phyloP scores from a whole-genome alignment of 1,140 invertebrate genomes.

The Gerris buenoi region DNA sequence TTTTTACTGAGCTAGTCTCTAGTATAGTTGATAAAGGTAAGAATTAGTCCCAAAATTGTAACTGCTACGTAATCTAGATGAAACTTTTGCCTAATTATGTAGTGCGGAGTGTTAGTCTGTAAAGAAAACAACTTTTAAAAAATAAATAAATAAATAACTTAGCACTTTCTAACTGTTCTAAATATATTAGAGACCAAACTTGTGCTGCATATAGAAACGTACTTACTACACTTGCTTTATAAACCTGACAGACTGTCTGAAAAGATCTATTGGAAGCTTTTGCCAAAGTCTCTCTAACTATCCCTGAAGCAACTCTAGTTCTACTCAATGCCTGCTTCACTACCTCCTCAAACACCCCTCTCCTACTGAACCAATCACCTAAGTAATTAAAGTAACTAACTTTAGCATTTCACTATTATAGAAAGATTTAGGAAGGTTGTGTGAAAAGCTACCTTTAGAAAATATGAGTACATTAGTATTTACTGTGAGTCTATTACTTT shows the following conservation, averaged over 20 bases:
- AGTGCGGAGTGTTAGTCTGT: too few relatives aligned
- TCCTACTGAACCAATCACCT: not conserved
- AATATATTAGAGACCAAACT: not conserved
- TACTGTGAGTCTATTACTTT: not conserved
- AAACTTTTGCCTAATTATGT: too few relatives aligned
- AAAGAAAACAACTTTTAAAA: too few relatives aligned
- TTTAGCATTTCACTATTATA: not conserved
- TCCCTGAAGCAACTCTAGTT: not conserved
- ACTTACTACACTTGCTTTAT: not conserved
- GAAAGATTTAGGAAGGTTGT: not conserved
- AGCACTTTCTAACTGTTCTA: not conserved
- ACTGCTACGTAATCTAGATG: too few relatives aligned
- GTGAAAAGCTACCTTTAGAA: not conserved
- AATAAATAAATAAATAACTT: too few relatives aligned
- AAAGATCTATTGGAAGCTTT: not conserved
- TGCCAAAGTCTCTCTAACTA: not conserved
- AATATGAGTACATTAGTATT: not conserved
- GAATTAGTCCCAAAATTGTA: too few relatives aligned
- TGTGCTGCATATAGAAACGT: not conserved
- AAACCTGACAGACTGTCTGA: not conserved
- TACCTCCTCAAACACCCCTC: not conserved
- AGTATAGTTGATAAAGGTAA: too few relatives aligned
- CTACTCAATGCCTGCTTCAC: slow-evolving; percentile 1
- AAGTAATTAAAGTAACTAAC: not conserved
- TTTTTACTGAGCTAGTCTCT: too few relatives aligned